Evolutionary conservation across 37 sponge, comb jelly and placozoan species (phyloP), one percentile per base, ranked within the genome.

Genomic region (Cliona cf. orientalis): DNA sequence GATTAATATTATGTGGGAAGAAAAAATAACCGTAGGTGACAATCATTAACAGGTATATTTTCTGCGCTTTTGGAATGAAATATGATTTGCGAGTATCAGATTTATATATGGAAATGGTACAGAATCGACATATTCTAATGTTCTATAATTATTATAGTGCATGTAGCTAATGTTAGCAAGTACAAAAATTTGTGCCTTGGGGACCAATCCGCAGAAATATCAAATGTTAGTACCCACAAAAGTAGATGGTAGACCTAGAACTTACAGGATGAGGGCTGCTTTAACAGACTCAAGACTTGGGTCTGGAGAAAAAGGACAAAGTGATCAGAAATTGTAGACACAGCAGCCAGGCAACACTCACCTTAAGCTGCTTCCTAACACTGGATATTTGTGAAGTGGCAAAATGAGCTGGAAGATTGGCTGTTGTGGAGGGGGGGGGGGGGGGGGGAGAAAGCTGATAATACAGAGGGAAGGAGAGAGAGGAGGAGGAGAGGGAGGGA

Each of bases 321-420:
- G n/a, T 3, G 55, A 28, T 32, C 35, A 49, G 42, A 49, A 46
- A 31, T 9, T 22, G 34, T 53, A 49, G 49, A 46, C 5, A 72
- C 32, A 2, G 19, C 35, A 49, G 31, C 46, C 46, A 53, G 34
- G 35, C 5, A 72, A 5, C 34, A 49, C 17, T 22, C 14, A 98
- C 93, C 87, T 98, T 98, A 44, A 98, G 66, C 61, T 91, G 91
- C 66, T 98, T 98, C 26, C 86, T 70, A 26, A 95, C 85, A 88
- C 94, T 98, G 72, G 73, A 84, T 17, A 89, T 82, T 68, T 98
- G 98, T 19, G 95, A 95, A 0, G 92, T 87, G 45, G 87, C 84
- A 74, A 90, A 91, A 38, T 86, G 82, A 32, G 91, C 89, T n/a
- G 96, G 96, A 12, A 96, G 86, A 69, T 96, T 96, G n/a, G 90